These are phyloP conservation scores for Silvanus unidentatus DNA, from an alignment of 2,888 invertebrate genomes.

Conservation along the genomic window DNA sequence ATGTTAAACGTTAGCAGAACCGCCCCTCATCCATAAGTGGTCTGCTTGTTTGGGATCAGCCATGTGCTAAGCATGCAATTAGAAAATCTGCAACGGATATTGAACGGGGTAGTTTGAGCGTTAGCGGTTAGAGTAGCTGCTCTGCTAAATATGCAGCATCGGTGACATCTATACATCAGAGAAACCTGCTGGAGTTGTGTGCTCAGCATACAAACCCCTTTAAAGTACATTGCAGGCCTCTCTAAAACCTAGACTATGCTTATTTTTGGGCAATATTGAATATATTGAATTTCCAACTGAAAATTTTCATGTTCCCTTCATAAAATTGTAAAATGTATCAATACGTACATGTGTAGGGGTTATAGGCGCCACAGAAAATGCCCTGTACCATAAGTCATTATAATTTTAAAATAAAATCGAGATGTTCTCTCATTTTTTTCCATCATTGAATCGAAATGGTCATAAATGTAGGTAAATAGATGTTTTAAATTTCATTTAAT, in stretches of 20 bases:
- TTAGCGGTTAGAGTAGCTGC: constrained; percentile 16
- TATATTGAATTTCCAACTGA: too few species aligned
- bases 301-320: too few species aligned
- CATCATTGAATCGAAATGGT: too few species aligned
- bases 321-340: too few species aligned
- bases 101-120: constrained; percentile 16
- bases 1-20: background rate
- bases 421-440: too few species aligned
- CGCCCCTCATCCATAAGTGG: constrained; percentile 4
- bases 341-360: too few species aligned
- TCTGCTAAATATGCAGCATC: constrained; percentile 43
- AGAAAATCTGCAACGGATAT: constrained; percentile 29
- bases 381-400: too few species aligned
- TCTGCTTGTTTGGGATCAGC: constrained; percentile 17
- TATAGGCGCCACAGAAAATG: too few species aligned
- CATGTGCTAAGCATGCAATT: constrained; percentile 25
- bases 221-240: constrained; percentile 17
- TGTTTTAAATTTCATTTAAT: constrained; percentile 29
- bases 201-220: constrained; percentile 33
- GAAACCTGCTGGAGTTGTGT: constrained; percentile 32
- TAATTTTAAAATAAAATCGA: too few species aligned
- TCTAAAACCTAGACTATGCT: background rate
- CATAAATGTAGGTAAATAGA: background rate
- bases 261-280: background rate
- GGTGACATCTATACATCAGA: constrained; percentile 42